These are phyloP conservation scores for Azemiops feae DNA, from an alignment of 2,113 vertebrate genomes.

Conservation along the genomic window DNA sequence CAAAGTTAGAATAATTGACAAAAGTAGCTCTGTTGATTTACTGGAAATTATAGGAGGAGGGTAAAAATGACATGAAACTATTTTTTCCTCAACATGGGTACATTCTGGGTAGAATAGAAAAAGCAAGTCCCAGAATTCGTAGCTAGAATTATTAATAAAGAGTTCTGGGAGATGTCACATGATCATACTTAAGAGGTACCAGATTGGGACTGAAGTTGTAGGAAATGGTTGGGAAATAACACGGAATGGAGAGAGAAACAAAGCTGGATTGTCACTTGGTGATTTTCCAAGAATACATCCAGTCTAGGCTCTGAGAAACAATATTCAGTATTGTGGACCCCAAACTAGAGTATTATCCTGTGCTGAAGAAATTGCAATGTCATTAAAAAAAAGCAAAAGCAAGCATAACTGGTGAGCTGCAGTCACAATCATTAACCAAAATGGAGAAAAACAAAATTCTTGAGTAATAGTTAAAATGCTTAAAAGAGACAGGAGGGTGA, in stretches of 20 bases:
- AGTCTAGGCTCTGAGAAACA: background rate
- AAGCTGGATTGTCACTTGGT: background rate
- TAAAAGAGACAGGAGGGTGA: background rate
- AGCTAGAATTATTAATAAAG: background rate
- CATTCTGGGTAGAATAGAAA: background rate
- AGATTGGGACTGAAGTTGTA: background rate
- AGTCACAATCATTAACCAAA: background rate
- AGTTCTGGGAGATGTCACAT: background rate
- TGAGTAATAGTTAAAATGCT: background rate
- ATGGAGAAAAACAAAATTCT: background rate
- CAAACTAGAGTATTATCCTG: background rate
- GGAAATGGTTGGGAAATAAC: background rate
- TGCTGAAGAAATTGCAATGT: background rate
- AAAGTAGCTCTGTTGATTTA: background rate
- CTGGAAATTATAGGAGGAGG: background rate
- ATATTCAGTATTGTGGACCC: background rate
- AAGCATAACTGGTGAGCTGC: background rate
- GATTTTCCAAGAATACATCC: background rate
- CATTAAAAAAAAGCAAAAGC: background rate
- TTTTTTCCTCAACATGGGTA: background rate
- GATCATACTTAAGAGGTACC: background rate
- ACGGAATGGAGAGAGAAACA: background rate
- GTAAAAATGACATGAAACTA: background rate
- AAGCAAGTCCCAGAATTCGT: background rate
- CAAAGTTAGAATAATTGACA: background rate